Conservation (phyloP, 2,888 invertebrate genomes). For the Atethmia centrago region DNA sequence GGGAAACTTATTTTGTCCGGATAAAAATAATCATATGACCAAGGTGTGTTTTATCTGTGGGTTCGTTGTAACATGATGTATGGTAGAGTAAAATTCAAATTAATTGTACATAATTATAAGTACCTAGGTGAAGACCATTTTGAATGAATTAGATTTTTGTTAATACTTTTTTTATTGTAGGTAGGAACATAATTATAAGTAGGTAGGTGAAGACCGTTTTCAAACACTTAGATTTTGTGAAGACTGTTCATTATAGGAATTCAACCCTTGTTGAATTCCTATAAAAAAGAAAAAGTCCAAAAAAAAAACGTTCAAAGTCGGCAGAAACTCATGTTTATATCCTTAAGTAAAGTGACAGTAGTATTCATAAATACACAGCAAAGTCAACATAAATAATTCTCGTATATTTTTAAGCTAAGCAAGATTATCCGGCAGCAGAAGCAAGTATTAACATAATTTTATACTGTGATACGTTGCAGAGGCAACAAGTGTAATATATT, state of each 20-base stretch:
- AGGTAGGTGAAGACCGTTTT: background rate
- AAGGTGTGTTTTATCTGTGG: background rate
- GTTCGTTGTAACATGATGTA: background rate
- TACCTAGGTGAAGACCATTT: background rate
- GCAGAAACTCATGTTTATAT: background rate
- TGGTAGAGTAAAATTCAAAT: background rate
- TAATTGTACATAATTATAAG: background rate
- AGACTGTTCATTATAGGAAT: no score
- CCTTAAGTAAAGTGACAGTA: background rate
- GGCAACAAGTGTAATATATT: conserved; percentile 63
- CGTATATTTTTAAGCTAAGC: conserved; percentile 43
- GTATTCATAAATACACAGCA: background rate
- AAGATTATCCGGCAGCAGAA: conserved; percentile 14
- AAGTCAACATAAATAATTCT: conserved; percentile 28
- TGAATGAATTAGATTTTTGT: background rate
- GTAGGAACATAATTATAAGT: no score
- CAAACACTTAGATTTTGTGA: background rate
- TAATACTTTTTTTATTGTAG: no score
- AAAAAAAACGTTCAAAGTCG: no score
- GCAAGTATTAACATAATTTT: conserved; percentile 60
- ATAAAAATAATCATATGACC: background rate
- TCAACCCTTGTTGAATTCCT: background rate
- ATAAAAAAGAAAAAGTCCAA: no score
- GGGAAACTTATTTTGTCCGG: background rate
- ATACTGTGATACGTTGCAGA: conserved; percentile 33